Evolutionary conservation across 1,140 invertebrate species (phyloP), one percentile per base, ranked within the genome.

Genomic region (Sminthurinus signatus): DNA sequence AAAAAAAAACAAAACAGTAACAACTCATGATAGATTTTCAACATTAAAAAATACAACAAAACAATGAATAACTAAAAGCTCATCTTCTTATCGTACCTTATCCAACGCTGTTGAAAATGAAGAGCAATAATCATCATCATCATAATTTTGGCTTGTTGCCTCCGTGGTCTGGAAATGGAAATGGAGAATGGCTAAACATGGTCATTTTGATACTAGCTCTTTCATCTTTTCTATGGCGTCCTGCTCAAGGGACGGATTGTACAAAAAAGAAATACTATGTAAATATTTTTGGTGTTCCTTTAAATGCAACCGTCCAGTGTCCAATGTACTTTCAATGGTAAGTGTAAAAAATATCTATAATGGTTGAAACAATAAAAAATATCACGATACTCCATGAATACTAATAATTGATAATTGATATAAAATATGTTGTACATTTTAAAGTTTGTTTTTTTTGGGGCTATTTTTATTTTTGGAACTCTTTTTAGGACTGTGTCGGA

Each of bases 401-500:
- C n/a, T n/a, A n/a, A n/a, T n/a, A n/a, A n/a, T n/a, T n/a, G n/a
- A n/a, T n/a, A n/a, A 8, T 36, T 36, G 5, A 8, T 8, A 36
- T 36, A 36, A 36, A 36, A 8, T 36, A 5, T 36, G 5, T 36
- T 36, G 5, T 36, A 15, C 15, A 8, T 5, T 5, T 36, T 15
- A 36, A 36, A 54, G 27, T 54, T 27, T 28, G 15, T 29, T 5
- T 29, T 54, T 8, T 8, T 48, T 12, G 21, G 44, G 17, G 4
- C 19, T 48, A 48, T 48, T 19, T 48, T 19, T 5, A 17, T 54
- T 29, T 25, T 54, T 23, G 8, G 23, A 25, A 27, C 51, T 8
- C 27, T 14, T 54, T 54, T 54, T 59, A 66, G 68, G 68, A 69
- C 68, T 10, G 59, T 69, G 8, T 60, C 42, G 15, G 68, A 66